Base-by-base conservation (phyloP, 1,140 invertebrate genomes). In the Oedothorax gibbosus region DNA sequence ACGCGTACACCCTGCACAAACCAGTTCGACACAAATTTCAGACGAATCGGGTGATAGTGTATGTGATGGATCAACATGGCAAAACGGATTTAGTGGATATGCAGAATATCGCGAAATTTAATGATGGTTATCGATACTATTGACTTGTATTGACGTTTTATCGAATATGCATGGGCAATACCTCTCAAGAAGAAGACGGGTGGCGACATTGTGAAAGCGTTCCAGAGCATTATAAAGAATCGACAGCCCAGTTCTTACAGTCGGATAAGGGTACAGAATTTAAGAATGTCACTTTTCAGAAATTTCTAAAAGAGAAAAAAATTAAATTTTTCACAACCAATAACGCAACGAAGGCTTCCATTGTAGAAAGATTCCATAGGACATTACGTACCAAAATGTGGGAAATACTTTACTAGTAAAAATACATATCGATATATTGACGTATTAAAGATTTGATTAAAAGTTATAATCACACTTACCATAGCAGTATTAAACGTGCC, bases 71-170 rank as follows among this genome's bases (percentile, higher is more conserved):
- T 69, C 9, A 68, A n/a, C 62, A 78, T 51, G 64, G 12, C 3
- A 56, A 78, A 49, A 51, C 64, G 10, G 76, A 78, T 65, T 51
- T 78, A 53, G 62, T 69, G 60, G 77, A 68, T 68, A 20, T 80
- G 18, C 15, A 53, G 18, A n/a, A 7, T 6, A 21, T 66, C 21
- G 11, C 11, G 8, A 54, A 35, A 54, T 11, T 54, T 68, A 80
- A 80, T 35, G 18, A 68, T 53, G 62, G 77, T 68, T 80, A 53
- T 69, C 35, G 51, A 12, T 77, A 73, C 7, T 73, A 50, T 18
- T 57, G 14, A 20, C 15, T 57, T 77, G n/a, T 35, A 57, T 60
- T 12, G 54, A 57, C 7, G 51, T 77, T 60, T 77, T 57, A 21
- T 21, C 7, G 12, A 57, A 35, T 35, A 49, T 77, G 51, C 73